Base-by-base conservation (phyloP, 2,797 vertebrate species). In the Betta splendens region DNA sequence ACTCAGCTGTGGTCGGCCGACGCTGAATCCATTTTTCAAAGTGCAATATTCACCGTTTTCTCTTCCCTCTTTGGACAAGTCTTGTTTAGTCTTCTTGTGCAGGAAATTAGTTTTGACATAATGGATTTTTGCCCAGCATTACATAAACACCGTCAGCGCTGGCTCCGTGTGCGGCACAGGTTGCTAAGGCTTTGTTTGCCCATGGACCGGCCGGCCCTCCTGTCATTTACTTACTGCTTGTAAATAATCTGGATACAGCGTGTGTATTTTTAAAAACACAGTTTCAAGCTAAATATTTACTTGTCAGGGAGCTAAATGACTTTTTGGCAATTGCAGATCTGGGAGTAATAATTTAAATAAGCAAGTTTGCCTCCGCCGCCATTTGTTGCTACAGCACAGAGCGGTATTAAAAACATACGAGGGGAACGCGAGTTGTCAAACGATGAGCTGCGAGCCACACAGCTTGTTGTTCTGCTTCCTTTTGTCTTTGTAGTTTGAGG, bases 91-190 rank as follows among this genome's bases (percentile, higher is more conserved):
- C 92, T 90, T 86, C 83, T 82, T 77, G 62, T 43, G 44, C 85
- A 92, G 91, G 91, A 93, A 92, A 92, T 92, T 60, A 87, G 85
- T 90, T 92, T 91, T 92, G 90, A 92, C 91, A 91, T 92, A 92
- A 92, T 92, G 90, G 88, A 89, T 90, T 92, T 91, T 88, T 83
- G 65, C 86, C 80, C 85, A 71, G 79, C 64, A 76, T 89, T 90
- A 83, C 83, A 87, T 80, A 87, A 89, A 89, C 81, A 78, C 68
- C 72, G 74, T 84, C 81, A 80, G 74, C 55, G 55, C 63, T 62
- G 56, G 64, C 68, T 69, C 79, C 75, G 86, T 74, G 78, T 72
- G 70, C 23, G 49, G 65, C 52, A 20, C 60, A 49, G 72, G 74
- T 79, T 68, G 63, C 62, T 42, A 49, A 29, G 63, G 69, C 74